Base-by-base conservation (phyloP, 2,113 vertebrate genomes). In the Tragelaphus strepsiceros region DNA sequence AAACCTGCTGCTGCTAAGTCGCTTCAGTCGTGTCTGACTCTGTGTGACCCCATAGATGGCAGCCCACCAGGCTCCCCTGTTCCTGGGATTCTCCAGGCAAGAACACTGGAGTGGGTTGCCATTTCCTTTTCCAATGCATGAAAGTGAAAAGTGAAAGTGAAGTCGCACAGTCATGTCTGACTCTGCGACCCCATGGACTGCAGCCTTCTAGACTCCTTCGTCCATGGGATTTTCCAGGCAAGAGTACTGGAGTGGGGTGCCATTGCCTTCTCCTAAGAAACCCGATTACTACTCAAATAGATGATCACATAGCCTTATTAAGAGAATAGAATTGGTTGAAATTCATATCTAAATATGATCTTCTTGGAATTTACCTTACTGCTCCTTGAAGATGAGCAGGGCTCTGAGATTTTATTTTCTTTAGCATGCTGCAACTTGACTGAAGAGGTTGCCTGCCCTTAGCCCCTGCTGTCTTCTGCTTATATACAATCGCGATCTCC, bases 301-400 rank as follows among this genome's bases (percentile, higher is more conserved):
- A 21, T 9, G 43, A 58, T 90, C 51, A 43, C 5, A 3, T 87
- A 32, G 80, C 83, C 58, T 98, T 58, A 56, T 84, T 86, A 43
- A 49, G 93, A 71, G 77, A 39, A 56, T 51, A 85, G 19, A 61
- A 17, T 61, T 93, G 53, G n/a, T 85, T 83, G 53, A n/a, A 85
- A 54, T 95, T 78, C 62, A 13, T 94, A 56, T 91, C 82, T 67
- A 83, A 95, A 43, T 86, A 54, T 81, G 81, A 88, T 92, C 90
- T 86, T 97, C 80, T 92, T 53, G 83, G 78, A 86, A 78, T 97
- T 89, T 82, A 43, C 39, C n/a, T 71, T 43, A 56, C 53, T 80
- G 15, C 21, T 30, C n/a, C 32, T 54, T 49, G 7, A 86, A 87
- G 30, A 46, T 16, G 43, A 90, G 32, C 11, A 28, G 81, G 24